Conservation (phyloP, 2,797 vertebrate genomes). For the Coregonus sp. region DNA sequence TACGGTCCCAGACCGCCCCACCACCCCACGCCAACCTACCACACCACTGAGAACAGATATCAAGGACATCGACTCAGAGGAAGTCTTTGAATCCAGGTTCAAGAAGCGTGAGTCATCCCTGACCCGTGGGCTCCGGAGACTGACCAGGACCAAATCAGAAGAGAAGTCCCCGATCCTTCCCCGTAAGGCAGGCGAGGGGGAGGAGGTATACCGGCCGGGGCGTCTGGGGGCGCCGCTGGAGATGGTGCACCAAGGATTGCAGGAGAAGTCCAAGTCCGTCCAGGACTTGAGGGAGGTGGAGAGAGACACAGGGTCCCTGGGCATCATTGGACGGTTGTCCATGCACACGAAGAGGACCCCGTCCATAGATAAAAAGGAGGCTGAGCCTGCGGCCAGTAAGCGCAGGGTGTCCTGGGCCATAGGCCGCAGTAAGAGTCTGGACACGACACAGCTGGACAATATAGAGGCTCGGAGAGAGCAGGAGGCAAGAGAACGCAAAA, state of each 20-base stretch:
- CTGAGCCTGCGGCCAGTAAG: constrained; percentile 62
- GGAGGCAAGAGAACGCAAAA: constrained; percentile 57
- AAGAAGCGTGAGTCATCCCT: constrained; percentile 90
- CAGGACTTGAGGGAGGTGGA: constrained; percentile 85
- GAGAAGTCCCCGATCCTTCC: constrained; percentile 75
- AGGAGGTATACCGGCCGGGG: constrained; percentile 90
- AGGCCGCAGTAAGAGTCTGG: constrained; percentile 80
- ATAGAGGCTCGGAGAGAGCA: constrained; percentile 49
- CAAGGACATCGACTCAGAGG: constrained; percentile 90
- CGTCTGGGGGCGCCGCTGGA: constrained; percentile 85
- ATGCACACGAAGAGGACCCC: constrained; percentile 80
- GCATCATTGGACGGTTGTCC: constrained; percentile 82
- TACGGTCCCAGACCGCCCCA: constrained; percentile 39
- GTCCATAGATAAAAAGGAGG: constrained; percentile 74
- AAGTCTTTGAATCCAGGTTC: constrained; percentile 92
- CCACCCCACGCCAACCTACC: constrained; percentile 45
- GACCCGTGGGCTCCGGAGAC: constrained; percentile 82
- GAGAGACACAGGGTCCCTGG: constrained; percentile 77
- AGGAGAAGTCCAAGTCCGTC: constrained; percentile 87
- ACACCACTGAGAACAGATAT: constrained; percentile 73
- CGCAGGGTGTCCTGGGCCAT: constrained; percentile 81
- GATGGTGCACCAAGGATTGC: constrained; percentile 70
- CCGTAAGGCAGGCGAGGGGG: constrained; percentile 66
- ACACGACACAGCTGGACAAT: constrained; percentile 72
- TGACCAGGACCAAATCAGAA: constrained; percentile 86